These are phyloP conservation scores for Pterophyllum scalare DNA, from an alignment of 2,113 vertebrate genomes.

Conservation along the genomic window DNA sequence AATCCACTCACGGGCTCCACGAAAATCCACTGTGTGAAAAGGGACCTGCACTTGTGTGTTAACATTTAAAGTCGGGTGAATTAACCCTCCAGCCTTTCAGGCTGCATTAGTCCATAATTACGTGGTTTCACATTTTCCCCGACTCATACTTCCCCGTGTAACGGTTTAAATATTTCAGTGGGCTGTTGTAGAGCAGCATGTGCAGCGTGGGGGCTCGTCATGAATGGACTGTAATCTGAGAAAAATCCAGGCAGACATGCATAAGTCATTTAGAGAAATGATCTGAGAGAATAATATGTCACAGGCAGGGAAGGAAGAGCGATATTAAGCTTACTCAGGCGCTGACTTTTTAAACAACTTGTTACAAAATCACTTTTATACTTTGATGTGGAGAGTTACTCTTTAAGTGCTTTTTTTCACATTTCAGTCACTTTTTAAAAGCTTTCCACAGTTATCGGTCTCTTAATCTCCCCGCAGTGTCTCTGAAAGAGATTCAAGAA, in stretches of 20 bases:
- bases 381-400: not conserved
- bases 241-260: constrained; percentile 8
- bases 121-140: constrained; percentile 65
- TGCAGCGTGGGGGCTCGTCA: not conserved
- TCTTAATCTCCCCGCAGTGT: not conserved
- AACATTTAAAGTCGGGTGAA: constrained; percentile 46
- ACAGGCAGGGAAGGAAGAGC: not conserved
- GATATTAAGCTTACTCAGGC: not conserved
- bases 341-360: not conserved
- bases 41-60: constrained; percentile 12
- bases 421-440: not conserved
- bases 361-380: not conserved
- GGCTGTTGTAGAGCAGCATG: constrained; percentile 29
- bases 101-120: constrained; percentile 63
- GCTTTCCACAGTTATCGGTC: not conserved
- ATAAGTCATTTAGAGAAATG: not conserved
- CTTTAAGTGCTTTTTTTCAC: not conserved
- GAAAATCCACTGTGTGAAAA: constrained; percentile 32
- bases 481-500: not conserved
- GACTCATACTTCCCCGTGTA: constrained; percentile 63
- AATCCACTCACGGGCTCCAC: constrained; percentile 29
- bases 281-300: constrained; percentile 20
- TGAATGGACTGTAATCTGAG: constrained; percentile 16
- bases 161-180: constrained; percentile 64
- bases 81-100: constrained; percentile 50